Evolutionary conservation across 2,113 vertebrate species (phyloP).

Genomic region (Craseonycteris thonglongyai): DNA sequence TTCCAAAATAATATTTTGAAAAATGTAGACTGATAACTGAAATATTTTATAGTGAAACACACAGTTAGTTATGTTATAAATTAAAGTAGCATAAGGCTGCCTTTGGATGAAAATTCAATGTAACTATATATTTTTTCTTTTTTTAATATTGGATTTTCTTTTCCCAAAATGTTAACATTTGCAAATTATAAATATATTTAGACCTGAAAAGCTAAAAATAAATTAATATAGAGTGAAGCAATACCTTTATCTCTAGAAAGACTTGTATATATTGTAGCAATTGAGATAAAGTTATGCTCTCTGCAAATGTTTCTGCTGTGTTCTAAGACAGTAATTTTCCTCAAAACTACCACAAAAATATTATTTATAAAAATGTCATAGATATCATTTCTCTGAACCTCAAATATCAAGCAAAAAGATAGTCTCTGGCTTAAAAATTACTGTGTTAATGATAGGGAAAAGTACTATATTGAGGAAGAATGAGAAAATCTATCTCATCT

Average conservation of each 20-base stretch:
- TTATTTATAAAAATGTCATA: neutral
- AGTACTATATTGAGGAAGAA: neutral
- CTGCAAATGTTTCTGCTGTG: neutral
- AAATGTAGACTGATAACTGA: too few relatives aligned
- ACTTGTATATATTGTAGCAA: neutral
- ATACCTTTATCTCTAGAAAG: neutral
- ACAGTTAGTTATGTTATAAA: neutral
- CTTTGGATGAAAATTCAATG: too few relatives aligned
- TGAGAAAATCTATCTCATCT: neutral
- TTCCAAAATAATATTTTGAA: too few relatives aligned
- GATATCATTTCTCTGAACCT: neutral
- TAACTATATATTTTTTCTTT: too few relatives aligned
- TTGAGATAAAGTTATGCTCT: neutral
- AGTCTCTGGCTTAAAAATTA: neutral
- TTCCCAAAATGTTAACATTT: neutral
- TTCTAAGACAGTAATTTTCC: neutral
- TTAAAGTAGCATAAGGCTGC: neutral
- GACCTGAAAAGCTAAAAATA: neutral
- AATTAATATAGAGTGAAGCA: neutral
- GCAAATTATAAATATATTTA: neutral
- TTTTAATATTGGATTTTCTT: too few relatives aligned
- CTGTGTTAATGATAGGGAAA: neutral
- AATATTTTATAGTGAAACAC: neutral
- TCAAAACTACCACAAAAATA: neutral
- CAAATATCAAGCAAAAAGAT: neutral